These are phyloP conservation scores for Orcinus orca DNA, from an alignment of 2,113 vertebrate genomes.

Conservation along the genomic window DNA sequence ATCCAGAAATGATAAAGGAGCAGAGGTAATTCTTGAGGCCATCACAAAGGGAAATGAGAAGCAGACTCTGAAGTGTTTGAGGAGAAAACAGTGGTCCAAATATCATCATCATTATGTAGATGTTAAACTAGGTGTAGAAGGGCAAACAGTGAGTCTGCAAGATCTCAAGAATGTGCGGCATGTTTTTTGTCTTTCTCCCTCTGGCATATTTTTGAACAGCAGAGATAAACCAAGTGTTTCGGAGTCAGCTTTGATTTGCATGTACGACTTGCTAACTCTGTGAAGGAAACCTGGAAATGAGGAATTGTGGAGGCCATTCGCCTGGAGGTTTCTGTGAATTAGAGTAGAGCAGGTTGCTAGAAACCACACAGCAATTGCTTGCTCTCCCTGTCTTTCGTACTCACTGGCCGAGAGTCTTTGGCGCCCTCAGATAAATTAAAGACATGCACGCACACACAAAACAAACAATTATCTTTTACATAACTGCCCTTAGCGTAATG, in stretches of 20 bases:
- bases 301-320: neutral
- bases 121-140: neutral
- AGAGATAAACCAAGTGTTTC: neutral
- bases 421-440: neutral
- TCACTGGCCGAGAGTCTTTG: neutral
- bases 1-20: neutral
- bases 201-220: neutral
- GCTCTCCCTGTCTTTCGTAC: neutral
- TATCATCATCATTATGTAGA: neutral
- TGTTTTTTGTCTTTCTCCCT: neutral
- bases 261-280: neutral
- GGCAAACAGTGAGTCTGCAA: neutral
- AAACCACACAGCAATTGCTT: neutral
- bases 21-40: neutral
- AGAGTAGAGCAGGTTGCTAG: neutral
- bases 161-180: neutral
- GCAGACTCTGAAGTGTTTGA: neutral
- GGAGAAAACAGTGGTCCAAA: neutral
- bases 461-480: neutral
- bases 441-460: neutral
- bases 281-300: neutral
- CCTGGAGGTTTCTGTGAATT: neutral
- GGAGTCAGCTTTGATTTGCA: neutral
- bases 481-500: neutral
- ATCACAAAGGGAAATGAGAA: neutral